A percentile compares a stretch with the other conserved stretches of the same genome.
phyloP scores from a whole-genome alignment of 2,797 vertebrate species.

The Diceros bicornis region DNA sequence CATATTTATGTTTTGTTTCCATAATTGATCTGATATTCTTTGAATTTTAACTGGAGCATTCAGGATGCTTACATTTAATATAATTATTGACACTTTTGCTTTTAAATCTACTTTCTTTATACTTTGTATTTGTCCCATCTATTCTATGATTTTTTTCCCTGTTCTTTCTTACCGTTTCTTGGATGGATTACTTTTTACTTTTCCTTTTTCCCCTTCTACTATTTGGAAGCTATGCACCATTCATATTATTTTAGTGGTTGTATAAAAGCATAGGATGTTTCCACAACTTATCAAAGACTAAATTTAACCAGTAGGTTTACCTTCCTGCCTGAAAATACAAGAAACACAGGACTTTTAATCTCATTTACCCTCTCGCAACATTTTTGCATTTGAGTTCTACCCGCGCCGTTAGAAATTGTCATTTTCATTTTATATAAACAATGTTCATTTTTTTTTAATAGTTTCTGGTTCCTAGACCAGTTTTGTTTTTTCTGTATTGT shows the following conservation, averaged over 20 bases:
- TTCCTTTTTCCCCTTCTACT: neutral
- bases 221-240: neutral
- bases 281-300: neutral
- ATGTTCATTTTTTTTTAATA: neutral
- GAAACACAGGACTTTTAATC: neutral
- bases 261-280: neutral
- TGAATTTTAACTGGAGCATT: neutral
- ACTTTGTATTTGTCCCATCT: neutral
- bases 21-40: neutral
- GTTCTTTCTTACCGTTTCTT: neutral
- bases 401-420: neutral
- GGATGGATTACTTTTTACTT: neutral
- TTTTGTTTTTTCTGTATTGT: neutral
- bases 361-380: neutral
- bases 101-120: neutral
- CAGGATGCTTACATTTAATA: neutral
- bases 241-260: neutral
- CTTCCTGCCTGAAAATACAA: slow-evolving; percentile 5
- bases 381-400: neutral
- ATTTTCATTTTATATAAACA: neutral
- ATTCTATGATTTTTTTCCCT: neutral
- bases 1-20: neutral
- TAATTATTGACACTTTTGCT: neutral
- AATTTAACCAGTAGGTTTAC: neutral
- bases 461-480: neutral